Conservation (phyloP, 2,888 invertebrate species). For the Netelia melanura region DNA sequence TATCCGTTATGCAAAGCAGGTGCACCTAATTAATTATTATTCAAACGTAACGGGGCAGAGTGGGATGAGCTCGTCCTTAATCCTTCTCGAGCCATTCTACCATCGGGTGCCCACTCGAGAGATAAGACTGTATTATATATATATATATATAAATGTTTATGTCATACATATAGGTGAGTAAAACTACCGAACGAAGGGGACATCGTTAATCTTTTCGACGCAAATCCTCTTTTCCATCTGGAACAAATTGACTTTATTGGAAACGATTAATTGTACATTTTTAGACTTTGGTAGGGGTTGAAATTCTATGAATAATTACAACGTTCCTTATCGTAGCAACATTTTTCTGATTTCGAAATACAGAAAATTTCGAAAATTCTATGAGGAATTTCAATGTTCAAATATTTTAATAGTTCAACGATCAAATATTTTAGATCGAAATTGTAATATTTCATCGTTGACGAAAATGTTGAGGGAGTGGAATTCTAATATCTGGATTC, state of each 20-base stretch:
- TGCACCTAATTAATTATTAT: constrained; percentile 80
- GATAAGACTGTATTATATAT: constrained; percentile 21
- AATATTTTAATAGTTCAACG: no score
- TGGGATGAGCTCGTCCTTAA: constrained; percentile 62
- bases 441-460: no score
- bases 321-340: not conserved
- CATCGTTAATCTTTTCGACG: no score
- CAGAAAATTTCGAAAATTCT: no score
- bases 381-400: no score
- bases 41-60: constrained; percentile 75
- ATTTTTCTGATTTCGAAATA: no score
- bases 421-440: no score
- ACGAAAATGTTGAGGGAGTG: not conserved
- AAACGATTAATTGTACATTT: no score
- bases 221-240: no score
- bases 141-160: not conserved
- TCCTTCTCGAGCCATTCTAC: constrained; percentile 50
- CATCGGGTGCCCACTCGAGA: constrained; percentile 27
- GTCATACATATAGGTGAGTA: not conserved
- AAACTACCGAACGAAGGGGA: no score
- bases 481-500: not conserved
- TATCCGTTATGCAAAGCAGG: constrained; percentile 80
- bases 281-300: no score
- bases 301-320: not conserved
- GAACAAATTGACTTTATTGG: no score